These are phyloP conservation scores for Anguilla anguilla DNA, from an alignment of 2,797 vertebrate genomes.

Conservation along the genomic window DNA sequence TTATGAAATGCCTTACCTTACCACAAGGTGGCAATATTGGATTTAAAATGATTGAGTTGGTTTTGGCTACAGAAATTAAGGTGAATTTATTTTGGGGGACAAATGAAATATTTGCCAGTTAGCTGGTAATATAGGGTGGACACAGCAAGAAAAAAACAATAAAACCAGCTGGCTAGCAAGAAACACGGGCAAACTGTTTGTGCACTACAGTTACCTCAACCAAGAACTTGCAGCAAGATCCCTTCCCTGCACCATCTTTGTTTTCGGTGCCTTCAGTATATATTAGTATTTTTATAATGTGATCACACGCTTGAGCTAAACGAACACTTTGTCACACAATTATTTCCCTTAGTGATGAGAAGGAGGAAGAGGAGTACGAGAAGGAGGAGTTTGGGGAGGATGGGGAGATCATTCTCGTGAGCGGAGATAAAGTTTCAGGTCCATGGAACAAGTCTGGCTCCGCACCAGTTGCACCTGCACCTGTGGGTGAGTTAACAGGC, in stretches of 20 bases:
- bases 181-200: too few relatives aligned
- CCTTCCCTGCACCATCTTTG: background rate
- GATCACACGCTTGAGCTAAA: background rate
- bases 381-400: constrained; percentile 90
- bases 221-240: too few relatives aligned
- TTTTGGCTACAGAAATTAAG: too few relatives aligned
- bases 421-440: constrained; percentile 83
- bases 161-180: too few relatives aligned
- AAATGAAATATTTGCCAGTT: too few relatives aligned
- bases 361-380: constrained; percentile 91
- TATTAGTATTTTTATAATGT: background rate
- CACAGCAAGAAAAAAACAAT: too few relatives aligned
- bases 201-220: too few relatives aligned
- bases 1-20: too few relatives aligned
- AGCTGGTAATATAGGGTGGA: too few relatives aligned
- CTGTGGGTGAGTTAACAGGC: constrained; percentile 60
- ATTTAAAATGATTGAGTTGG: too few relatives aligned
- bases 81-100: too few relatives aligned
- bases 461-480: constrained; percentile 66
- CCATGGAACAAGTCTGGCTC: constrained; percentile 93
- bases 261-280: background rate
- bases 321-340: background rate
- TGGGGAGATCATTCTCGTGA: constrained; percentile 85
- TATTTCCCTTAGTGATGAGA: constrained; percentile 76
- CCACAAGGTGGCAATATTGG: too few relatives aligned